Base-by-base conservation (phyloP, 2,797 vertebrate species). In the Nannoperca obscura region DNA sequence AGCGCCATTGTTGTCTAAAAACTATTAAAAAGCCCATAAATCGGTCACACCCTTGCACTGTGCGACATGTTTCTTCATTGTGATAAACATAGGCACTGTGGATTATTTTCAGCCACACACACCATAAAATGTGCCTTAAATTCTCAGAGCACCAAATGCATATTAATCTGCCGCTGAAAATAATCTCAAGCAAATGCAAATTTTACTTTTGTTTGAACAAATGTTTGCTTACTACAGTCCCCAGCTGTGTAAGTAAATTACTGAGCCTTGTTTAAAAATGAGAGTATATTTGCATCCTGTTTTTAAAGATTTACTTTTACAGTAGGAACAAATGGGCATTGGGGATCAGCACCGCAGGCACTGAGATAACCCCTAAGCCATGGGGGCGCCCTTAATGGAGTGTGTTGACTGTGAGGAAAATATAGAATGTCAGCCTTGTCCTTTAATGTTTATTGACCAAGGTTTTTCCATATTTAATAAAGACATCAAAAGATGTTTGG, bases 1-100 rank as follows among this genome's bases (percentile, higher is more conserved):
- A 73, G 10, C 55, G 13, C 9, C 20, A 54, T 13, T 57, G 9
- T 44, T n/a, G 11, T 46, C 36, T 15, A 46, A 46, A 46, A 69
- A 62, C 2, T 15, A 14, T 42, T 30, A 60, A 67, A 55, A 63
- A 70, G 53, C 46, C 14, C 69, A 54, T 14, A 40, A 72, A 40
- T 44, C 15, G 2, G 24, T 14, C 7, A 22, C 22, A 47, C 17
- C 3, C 0, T 27, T 59, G 7, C 60, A 20, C 9, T 14, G 17
- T 15, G 15, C 22, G 27, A 34, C 24, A 24, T 5, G 8, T 44
- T 54, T 22, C 30, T 61, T 38, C 4, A 30, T 30, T 55, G 49
- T 30, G 20, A 64, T 36, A 3, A 53, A 52, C 15, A 50, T 7
- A 10, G 20, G 24, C 19, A 12, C 8, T 47, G n/a, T 17, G 36